These are phyloP conservation scores for Eudasyphora cyanicolor DNA, from an alignment of 2,888 invertebrate genomes.

Conservation along the genomic window DNA sequence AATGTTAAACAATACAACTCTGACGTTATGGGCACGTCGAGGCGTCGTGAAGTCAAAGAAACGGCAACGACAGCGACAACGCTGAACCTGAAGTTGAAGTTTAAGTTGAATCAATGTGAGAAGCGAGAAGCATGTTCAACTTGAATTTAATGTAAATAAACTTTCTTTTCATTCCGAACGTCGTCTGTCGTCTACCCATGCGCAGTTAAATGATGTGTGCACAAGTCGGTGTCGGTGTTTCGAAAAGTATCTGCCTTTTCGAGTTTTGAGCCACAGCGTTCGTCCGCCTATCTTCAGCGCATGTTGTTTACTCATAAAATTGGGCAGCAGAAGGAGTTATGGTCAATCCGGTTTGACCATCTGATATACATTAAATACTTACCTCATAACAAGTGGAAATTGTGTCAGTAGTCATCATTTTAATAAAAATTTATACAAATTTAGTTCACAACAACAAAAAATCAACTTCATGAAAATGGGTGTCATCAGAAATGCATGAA, in stretches of 20 bases:
- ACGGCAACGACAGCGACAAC: not conserved
- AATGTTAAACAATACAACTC: constrained; percentile 2
- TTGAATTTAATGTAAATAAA: constrained; percentile 53
- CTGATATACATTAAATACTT: not conserved
- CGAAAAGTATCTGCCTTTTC: constrained; percentile 1
- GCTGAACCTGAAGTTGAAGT: not conserved
- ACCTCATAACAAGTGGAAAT: constrained; percentile 2
- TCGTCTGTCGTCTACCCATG: too few relatives aligned
- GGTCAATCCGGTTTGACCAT: constrained; percentile 10
- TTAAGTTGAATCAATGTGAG: constrained; percentile 8
- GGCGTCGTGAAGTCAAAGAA: not conserved
- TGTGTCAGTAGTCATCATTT: not conserved
- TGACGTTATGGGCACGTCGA: constrained; percentile 28
- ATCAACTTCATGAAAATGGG: too few relatives aligned
- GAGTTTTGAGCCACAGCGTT: constrained; percentile 8
- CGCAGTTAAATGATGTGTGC: constrained; percentile 16
- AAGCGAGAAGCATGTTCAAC: constrained; percentile 17
- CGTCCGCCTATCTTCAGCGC: not conserved
- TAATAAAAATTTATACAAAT: not conserved
- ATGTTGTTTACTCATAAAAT: not conserved
- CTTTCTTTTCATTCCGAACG: constrained; percentile 58
- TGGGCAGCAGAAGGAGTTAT: not conserved
- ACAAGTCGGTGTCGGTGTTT: not conserved
- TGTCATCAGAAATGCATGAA: too few relatives aligned
- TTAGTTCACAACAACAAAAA: not conserved